Evolutionary conservation across 2,797 vertebrate species (phyloP), one percentile per base, ranked within the genome.

Genomic region (Halcyon badia): DNA sequence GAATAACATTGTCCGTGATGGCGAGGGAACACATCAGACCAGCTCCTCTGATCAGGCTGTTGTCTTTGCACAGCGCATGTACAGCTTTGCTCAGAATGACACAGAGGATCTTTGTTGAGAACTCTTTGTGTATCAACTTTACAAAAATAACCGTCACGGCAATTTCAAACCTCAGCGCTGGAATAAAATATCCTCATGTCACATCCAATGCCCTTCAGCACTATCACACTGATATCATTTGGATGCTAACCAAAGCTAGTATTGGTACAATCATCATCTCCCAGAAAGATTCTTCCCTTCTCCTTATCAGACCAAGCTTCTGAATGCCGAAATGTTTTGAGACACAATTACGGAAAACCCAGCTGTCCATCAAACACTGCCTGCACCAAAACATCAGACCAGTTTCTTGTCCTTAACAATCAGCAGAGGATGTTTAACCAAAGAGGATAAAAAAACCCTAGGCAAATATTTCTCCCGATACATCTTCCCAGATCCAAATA

Each of bases 141-240:
- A 64, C 26, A 58, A 20, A 14, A 76, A 42, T 17, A 70, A 21
- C 22, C 13, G 28, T 28, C 35, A 2, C 0, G 1, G 60, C 20
- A n/a, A 8, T 41, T 86, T 31, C 60, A 64, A 56, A 28, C 42
- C 44, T 44, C 5, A 26, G 35, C 49, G 41, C 42, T 72, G 31
- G 30, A 62, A 78, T 26, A 33, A 58, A 94, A 75, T 25, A 39
- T 7, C 11, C 4, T n/a, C n/a, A 5, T 13, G 7, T 49, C 25
- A 31, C 12, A 61, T 3, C 42, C 58, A 35, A 5, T 4, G 24
- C 17, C 33, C 60, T 60, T 52, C 73, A 73, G 48, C 57, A 37
- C 6, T 30, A 30, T 1, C 37, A 30, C 0, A 0, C 1, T 25
- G 28, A 70, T 57, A 76, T 14, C 5, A 20, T 16, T 16, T 5